Percentiles rank a stretch among this genome's conserved stretches.
phyloP scores from a whole-genome alignment of 1,140 invertebrate species.

The Drosophila obscura region DNA sequence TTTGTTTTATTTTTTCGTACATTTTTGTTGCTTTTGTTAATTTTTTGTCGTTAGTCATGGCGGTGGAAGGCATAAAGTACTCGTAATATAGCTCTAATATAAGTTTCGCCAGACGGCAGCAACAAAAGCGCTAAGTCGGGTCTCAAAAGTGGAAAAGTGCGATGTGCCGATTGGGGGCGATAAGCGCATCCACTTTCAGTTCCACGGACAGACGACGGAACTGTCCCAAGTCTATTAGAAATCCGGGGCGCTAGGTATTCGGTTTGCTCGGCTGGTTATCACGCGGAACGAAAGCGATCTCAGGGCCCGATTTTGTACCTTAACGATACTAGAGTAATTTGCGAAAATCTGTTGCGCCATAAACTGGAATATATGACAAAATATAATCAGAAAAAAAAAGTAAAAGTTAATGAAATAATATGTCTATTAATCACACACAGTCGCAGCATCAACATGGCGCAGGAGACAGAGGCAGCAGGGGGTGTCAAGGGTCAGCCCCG shows the following conservation, averaged over 20 bases:
- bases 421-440: conserved; percentile 27
- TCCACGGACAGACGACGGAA: conserved; percentile 47
- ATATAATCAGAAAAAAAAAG: neutral
- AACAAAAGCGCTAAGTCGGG: conserved; percentile 25
- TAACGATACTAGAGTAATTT: conserved; percentile 22
- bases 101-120: conserved; percentile 68
- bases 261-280: conserved; percentile 54
- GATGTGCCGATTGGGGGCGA: conserved; percentile 33
- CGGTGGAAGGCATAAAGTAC: conserved; percentile 33
- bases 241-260: conserved; percentile 14
- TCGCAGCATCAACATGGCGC: conserved; percentile 49
- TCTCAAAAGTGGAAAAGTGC: conserved; percentile 38
- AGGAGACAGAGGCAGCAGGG: conserved; percentile 34
- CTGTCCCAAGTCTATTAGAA: conserved; percentile 31
- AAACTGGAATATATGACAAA: neutral
- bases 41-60: conserved; percentile 66
- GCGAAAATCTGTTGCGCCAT: conserved; percentile 18
- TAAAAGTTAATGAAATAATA: conserved; percentile 9
- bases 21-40: conserved; percentile 25
- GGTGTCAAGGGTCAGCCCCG: conserved; percentile 54
- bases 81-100: conserved; percentile 20
- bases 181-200: conserved; percentile 51
- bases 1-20: conserved; percentile 14
- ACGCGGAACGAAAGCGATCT: conserved; percentile 39
- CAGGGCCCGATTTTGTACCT: conserved; percentile 43